phyloP scores from a whole-genome alignment of 1,140 invertebrate genomes.

The silkworm (Bombyx mori) region DNA sequence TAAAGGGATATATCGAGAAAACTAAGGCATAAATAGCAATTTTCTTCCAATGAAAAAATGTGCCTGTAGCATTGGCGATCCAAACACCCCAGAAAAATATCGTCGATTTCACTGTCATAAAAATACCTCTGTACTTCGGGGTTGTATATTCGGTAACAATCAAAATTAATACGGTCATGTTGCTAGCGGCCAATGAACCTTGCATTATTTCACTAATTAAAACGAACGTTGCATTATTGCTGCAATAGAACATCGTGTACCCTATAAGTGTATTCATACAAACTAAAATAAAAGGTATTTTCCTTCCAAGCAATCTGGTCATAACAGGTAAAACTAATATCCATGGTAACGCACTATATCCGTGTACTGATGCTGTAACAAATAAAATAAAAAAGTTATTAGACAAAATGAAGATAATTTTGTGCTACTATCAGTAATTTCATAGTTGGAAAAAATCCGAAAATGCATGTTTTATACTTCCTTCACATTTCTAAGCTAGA shows the following conservation, averaged over 20 bases:
- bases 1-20: slow-evolving; percentile 11
- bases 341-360: slow-evolving; percentile 21
- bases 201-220: slow-evolving; percentile 26
- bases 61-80: slow-evolving; percentile 20
- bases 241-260: slow-evolving; percentile 23
- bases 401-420: no score
- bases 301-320: slow-evolving; percentile 21
- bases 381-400: slow-evolving; percentile 5
- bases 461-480: no score
- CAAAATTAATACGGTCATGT: slow-evolving; percentile 15
- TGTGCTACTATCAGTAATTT: no score
- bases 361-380: slow-evolving; percentile 22
- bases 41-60: slow-evolving; percentile 16
- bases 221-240: slow-evolving; percentile 17
- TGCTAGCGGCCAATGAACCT: slow-evolving; percentile 12
- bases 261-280: slow-evolving; percentile 14
- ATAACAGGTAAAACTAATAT: slow-evolving; percentile 20
- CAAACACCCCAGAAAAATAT: slow-evolving; percentile 27
- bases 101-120: slow-evolving; percentile 27
- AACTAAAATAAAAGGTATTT: slow-evolving; percentile 16
- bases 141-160: slow-evolving; percentile 29
- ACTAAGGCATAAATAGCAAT: slow-evolving; percentile 17
- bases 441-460: no score
- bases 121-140: slow-evolving; percentile 27
- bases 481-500: no score